Evolutionary conservation across 2,113 vertebrate genomes (phyloP).

Genomic region (Zapus hudsonius): DNA sequence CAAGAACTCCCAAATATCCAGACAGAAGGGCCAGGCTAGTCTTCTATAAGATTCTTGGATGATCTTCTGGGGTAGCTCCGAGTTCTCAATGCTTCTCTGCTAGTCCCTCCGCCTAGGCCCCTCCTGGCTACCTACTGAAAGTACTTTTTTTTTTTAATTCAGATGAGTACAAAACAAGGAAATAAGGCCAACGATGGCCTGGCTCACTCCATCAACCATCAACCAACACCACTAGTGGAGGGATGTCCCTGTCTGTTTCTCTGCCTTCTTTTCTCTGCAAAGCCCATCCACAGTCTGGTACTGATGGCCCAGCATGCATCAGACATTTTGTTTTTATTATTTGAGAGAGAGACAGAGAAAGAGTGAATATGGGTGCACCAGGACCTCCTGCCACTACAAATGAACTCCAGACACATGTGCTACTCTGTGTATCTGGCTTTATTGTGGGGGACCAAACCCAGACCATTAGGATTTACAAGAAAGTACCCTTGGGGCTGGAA

Average conservation of each 20-base stretch:
- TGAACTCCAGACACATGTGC: too few relatives aligned
- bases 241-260: background rate
- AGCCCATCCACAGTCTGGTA: background rate
- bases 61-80: background rate
- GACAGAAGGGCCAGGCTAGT: background rate
- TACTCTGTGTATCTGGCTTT: too few relatives aligned
- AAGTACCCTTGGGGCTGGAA: too few relatives aligned
- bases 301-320: background rate
- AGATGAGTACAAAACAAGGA: background rate
- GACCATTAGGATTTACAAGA: too few relatives aligned
- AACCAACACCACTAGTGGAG: background rate
- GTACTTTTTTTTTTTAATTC: background rate
- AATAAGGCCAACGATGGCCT: fast-evolving
- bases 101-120: too few relatives aligned
- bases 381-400: too few relatives aligned
- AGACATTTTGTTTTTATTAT: too few relatives aligned
- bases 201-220: background rate
- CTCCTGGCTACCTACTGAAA: background rate
- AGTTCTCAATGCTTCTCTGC: background rate
- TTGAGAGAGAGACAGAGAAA: too few relatives aligned
- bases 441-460: too few relatives aligned
- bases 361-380: too few relatives aligned
- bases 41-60: fast-evolving
- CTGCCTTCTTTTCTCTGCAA: background rate
- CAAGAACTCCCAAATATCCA: background rate